Evolutionary conservation across 1,140 invertebrate genomes (phyloP), one percentile per base, ranked within the genome.

Genomic region (Anastrepha ludens): DNA sequence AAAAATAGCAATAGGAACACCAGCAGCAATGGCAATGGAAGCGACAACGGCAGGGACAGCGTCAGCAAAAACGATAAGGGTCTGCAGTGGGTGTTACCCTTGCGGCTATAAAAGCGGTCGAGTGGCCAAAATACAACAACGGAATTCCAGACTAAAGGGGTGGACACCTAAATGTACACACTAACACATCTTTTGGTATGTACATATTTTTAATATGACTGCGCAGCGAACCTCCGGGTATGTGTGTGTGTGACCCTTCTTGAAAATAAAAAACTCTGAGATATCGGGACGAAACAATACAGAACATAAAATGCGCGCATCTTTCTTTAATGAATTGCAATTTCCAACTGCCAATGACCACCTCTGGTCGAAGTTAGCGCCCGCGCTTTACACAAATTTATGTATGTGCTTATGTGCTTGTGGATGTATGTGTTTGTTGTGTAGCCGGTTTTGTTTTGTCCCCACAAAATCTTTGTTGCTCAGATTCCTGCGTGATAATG

Each of bases 251-350:
- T 62, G 20, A 86, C 20, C 3, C 44, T 55, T 85, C 50, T 85
- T 29, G 13, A 59, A 86, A n/a, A 29, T 7, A 50, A 86, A 85
- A 59, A 60, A 39, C 55, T 15, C 59, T 39, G 20, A 60, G n/a
- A 85, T 9, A 74, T 86, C 58, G 41, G 20, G 15, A 13, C 15
- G 55, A 62, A 62, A 86, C 39, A 86, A 86, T 17, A 60, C 39
- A 29, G 20, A 55, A 55, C 74, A 50, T 81, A 50, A 81, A 81
- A 86, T 17, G 39, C 59, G 85, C 55, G 29, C 85, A 58, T 39
- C 78, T 58, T 86, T 86, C 59, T 62, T 62, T 86, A 86, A 86
- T 86, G 59, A 86, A 86, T 86, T 86, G 85, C 85, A 86, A 86
- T 62, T 86, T 86, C 62, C 13, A 44, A 58, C 85, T 60, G 29